phyloP scores from a whole-genome alignment of 2,797 vertebrate species.

The Lophura swinhoii region DNA sequence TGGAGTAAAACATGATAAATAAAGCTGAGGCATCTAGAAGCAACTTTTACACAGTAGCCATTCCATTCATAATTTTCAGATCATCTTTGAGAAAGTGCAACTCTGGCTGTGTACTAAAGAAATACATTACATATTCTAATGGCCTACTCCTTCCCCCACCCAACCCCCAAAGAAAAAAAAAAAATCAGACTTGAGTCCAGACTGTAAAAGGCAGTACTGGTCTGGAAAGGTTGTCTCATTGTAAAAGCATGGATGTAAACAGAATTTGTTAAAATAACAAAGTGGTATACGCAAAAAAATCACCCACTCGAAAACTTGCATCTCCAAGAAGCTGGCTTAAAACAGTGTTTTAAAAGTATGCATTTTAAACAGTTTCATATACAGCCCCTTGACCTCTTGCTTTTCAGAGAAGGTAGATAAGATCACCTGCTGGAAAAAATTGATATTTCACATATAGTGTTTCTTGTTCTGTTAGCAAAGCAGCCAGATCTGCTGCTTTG shows the following conservation, averaged over 20 bases:
- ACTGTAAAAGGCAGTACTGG: background rate
- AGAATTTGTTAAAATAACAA: background rate
- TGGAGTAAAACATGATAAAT: background rate
- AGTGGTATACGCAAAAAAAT: background rate
- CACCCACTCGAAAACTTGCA: background rate
- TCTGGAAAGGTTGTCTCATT: background rate
- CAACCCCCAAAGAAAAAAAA: accelerated
- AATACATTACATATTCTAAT: background rate
- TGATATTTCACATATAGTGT: background rate
- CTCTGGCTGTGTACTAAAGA: background rate
- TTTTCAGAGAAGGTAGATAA: background rate
- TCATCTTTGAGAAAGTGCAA: background rate
- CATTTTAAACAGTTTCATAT: background rate
- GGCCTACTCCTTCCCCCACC: too few relatives aligned
- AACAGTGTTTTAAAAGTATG: background rate
- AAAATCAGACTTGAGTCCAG: background rate
- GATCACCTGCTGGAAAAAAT: background rate
- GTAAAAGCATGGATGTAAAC: background rate
- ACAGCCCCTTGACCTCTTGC: background rate
- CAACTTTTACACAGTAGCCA: background rate
- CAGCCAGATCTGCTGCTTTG: background rate
- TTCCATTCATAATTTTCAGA: background rate
- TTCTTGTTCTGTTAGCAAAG: background rate
- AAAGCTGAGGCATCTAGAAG: background rate
- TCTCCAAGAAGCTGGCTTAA: background rate